Evolutionary conservation across 2,888 invertebrate genomes (phyloP).

Genomic region (Ecliptopera silaceata): DNA sequence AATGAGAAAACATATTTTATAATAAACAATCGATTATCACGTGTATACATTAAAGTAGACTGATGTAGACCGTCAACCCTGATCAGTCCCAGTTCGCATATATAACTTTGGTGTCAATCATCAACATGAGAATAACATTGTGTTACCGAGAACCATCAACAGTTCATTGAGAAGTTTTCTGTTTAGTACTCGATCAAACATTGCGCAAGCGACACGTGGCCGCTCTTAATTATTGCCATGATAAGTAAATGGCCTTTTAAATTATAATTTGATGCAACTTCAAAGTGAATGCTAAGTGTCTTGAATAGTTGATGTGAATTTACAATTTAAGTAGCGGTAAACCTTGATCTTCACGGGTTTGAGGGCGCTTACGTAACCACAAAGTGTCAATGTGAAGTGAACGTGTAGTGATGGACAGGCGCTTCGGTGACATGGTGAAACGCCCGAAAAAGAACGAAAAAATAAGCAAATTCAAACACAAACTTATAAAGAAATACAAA

Average conservation of each 20-base stretch:
- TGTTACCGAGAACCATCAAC: slow-evolving; percentile 51
- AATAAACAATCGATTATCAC: slow-evolving; percentile 40
- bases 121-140: slow-evolving; percentile 42
- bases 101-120: slow-evolving; percentile 38
- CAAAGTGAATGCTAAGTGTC: slow-evolving; percentile 34
- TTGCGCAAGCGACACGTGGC: slow-evolving; percentile 63
- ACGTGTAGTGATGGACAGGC: slow-evolving; percentile 50
- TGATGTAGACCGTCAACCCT: slow-evolving; percentile 49
- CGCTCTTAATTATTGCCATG: slow-evolving; percentile 44
- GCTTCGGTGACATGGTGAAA: slow-evolving; percentile 57
- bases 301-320: slow-evolving; percentile 35
- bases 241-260: slow-evolving; percentile 23
- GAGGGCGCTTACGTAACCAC: slow-evolving; percentile 47
- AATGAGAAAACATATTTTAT: slow-evolving; percentile 31
- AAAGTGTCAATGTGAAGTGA: slow-evolving; percentile 29
- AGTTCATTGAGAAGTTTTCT: slow-evolving; percentile 53
- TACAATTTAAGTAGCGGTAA: slow-evolving; percentile 38
- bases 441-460: slow-evolving; percentile 66
- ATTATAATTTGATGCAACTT: slow-evolving; percentile 27
- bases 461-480: slow-evolving; percentile 72
- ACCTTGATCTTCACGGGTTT: slow-evolving; percentile 50
- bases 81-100: slow-evolving; percentile 37
- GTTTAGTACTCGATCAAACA: slow-evolving; percentile 64
- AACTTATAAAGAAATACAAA: slow-evolving; percentile 71
- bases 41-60: slow-evolving; percentile 39